phyloP scores from a whole-genome alignment of 2,888 invertebrate genomes.

The Onthophagus sagittarius region DNA sequence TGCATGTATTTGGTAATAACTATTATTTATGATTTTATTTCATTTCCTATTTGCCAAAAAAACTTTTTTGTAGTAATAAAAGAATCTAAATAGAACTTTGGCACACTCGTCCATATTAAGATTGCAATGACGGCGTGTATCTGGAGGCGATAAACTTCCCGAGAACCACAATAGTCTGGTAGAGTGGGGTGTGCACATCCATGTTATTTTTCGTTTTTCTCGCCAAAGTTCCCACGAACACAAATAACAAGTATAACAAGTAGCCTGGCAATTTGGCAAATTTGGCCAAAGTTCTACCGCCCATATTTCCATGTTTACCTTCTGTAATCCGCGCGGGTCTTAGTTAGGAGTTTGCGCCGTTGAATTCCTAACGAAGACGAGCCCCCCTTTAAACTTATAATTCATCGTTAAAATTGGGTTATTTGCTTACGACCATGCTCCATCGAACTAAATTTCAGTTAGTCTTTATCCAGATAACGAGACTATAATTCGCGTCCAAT shows the following conservation, averaged over 20 bases:
- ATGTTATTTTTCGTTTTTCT: not conserved
- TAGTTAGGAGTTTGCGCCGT: slow-evolving; percentile 4
- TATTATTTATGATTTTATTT: too few relatives aligned
- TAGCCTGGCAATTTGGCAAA: not conserved
- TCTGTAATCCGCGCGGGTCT: slow-evolving; percentile 11
- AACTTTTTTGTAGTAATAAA: not conserved
- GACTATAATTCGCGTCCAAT: not conserved
- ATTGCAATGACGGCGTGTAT: not conserved
- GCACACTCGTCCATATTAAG: not conserved
- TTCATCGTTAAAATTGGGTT: slow-evolving; percentile 17
- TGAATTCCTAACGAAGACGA: slow-evolving; percentile 15
- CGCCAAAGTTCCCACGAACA: not conserved
- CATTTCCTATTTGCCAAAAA: too few relatives aligned
- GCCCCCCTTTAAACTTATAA: slow-evolving; percentile 13
- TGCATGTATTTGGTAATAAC: too few relatives aligned
- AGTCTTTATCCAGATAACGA: not conserved
- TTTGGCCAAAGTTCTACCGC: not conserved
- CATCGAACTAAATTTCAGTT: not conserved
- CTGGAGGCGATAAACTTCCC: not conserved
- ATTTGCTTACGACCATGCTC: slow-evolving; percentile 1
- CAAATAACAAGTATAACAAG: not conserved
- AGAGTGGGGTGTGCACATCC: not conserved
- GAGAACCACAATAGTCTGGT: not conserved
- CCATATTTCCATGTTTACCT: slow-evolving; percentile 14
- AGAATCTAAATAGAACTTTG: not conserved